Evolutionary conservation across 1,140 invertebrate species (phyloP), one percentile per base, ranked within the genome.

Genomic region (Cherax quadricarinatus): DNA sequence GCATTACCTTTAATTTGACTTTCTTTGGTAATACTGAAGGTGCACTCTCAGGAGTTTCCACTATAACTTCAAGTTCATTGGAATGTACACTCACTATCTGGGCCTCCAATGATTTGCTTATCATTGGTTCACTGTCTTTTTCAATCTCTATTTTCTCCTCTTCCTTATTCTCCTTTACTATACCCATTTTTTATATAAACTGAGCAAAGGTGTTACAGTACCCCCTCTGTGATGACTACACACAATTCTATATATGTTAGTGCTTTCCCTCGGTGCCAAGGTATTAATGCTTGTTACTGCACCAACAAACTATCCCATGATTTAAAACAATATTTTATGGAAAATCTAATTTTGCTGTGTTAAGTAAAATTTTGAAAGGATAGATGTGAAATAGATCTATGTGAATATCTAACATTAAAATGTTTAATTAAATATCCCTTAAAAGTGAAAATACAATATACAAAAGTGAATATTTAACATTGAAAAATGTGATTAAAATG

Each of bases 1-100:
- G 24, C n/a, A 60, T 51, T 88, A 88, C 86, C 86, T 88, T 88
- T 57, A 88, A 62, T n/a, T 75, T 62, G 66, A 81, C 73, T 79
- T 80, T 88, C 49, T 70, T 81, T 18, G 75, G 60, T 9, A 81
- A 30, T n/a, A 57, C 21, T 21, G 75, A 24, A n/a, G 53, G 53
- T 3, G 78, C 16, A 57, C 86, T 88, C 16, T 7, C 79, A 10
- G 75, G 78, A n/a, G 62, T 62, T 62, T 88, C 86, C 73, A 88
- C 86, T 21, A 88, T 88, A 51, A 88, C 78, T 62, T 88, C 86
- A 14, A 88, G 86, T 48, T 88, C 86, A 16, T 62, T 24, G 16
- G 70, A 10, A 6, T 51, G 51, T 30, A 62, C 21, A 14, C 12
- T 21, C 53, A 62, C 82, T 30, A 66, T 57, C 30, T 85, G 60